Percentiles rank a stretch among this genome's conserved stretches.
phyloP scores from a whole-genome alignment of 2,113 vertebrate genomes.

The Calypte anna region DNA sequence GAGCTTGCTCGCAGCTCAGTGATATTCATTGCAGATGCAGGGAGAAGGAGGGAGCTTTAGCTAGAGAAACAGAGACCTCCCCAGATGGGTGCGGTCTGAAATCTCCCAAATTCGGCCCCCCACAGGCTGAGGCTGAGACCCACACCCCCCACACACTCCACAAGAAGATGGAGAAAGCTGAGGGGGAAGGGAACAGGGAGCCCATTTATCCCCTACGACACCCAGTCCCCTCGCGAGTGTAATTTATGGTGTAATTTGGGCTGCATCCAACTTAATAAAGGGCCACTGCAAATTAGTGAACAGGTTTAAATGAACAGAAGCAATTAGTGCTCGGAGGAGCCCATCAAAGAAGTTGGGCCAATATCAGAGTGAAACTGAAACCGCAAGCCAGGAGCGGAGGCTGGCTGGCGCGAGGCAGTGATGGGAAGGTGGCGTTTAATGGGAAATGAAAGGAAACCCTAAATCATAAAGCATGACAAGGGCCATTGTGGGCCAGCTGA shows the following conservation, averaged over 20 bases:
- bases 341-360: constrained; percentile 76
- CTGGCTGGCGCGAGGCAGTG: constrained; percentile 46
- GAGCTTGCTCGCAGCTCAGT: neutral
- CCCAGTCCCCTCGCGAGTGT: constrained; percentile 41
- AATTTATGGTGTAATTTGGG: constrained; percentile 80
- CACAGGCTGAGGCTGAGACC: neutral
- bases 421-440: constrained; percentile 76
- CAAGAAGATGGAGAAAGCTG: neutral
- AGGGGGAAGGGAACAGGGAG: constrained; percentile 20
- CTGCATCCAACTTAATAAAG: constrained; percentile 79
- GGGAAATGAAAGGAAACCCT: constrained; percentile 77
- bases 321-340: constrained; percentile 76
- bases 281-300: constrained; percentile 78
- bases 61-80: neutral
- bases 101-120: neutral
- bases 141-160: rapidly evolving
- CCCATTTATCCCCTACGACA: constrained; percentile 43
- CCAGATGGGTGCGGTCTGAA: neutral
- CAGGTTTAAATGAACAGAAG: constrained; percentile 81
- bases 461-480: constrained; percentile 79
- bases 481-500: constrained; percentile 79
- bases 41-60: neutral
- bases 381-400: constrained; percentile 58
- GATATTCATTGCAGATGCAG: neutral
- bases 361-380: constrained; percentile 67